Conservation (phyloP, 2,797 vertebrate species). For the Morelia viridis region DNA sequence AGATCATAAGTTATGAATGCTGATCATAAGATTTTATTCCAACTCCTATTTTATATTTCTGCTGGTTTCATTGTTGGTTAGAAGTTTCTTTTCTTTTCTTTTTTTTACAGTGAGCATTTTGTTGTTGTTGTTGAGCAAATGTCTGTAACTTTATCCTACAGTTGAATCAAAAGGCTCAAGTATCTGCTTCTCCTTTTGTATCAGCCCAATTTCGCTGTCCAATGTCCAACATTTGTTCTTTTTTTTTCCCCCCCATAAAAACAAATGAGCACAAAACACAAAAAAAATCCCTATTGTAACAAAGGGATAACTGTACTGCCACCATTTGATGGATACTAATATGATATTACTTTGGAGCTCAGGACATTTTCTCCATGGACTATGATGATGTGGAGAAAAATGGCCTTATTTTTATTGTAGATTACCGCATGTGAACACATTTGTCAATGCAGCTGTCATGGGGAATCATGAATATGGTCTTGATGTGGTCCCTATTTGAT, state of each 20-base stretch:
- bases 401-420: not conserved
- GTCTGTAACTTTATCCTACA: not conserved
- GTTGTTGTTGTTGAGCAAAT: not conserved
- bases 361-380: not conserved
- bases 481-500: not conserved
- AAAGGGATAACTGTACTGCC: not conserved
- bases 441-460: not conserved
- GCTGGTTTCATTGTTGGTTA: not conserved
- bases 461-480: not conserved
- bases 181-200: not conserved
- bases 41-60: not conserved
- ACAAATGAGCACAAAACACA: not conserved
- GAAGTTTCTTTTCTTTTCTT: not conserved
- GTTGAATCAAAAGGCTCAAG: not conserved
- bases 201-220: not conserved
- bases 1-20: conserved; percentile 17
- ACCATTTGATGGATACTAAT: not conserved
- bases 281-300: not conserved
- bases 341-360: not conserved
- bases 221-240: not conserved
- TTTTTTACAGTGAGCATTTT: not conserved
- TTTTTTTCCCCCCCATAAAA: not conserved
- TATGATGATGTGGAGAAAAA: not conserved
- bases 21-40: not conserved
- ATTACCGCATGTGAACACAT: not conserved